These are phyloP conservation scores for Boloria selene DNA, from an alignment of 2,888 invertebrate genomes.

Conservation along the genomic window DNA sequence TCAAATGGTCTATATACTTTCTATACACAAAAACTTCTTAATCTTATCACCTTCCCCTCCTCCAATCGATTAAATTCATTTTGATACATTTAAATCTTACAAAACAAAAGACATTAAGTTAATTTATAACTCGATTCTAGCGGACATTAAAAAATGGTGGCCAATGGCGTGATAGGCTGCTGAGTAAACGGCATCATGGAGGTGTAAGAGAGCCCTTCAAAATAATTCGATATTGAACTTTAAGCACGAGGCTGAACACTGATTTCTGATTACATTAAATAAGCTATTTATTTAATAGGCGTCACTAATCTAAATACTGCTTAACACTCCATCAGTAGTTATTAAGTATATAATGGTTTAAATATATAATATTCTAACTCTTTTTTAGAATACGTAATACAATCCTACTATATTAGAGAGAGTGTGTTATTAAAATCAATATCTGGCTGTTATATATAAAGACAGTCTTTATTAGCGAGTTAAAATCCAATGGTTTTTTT, in stretches of 20 bases:
- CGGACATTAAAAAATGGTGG: slow-evolving; percentile 19
- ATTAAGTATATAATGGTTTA: no score
- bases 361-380: no score
- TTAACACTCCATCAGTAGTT: no score
- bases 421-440: no score
- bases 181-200: slow-evolving; percentile 13
- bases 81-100: not conserved
- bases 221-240: slow-evolving; percentile 8
- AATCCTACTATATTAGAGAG: no score
- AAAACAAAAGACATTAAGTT: slow-evolving; percentile 22
- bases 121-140: slow-evolving; percentile 26
- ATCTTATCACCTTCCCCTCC: not conserved
- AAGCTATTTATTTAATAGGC: slow-evolving; percentile 3
- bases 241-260: not conserved
- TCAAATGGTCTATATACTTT: no score
- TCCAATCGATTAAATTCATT: not conserved
- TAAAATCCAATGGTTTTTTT: no score
- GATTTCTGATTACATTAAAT: not conserved
- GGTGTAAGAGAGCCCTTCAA: not conserved
- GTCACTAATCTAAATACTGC: no score
- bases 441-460: no score
- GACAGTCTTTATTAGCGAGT: no score
- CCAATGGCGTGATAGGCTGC: slow-evolving; percentile 20
- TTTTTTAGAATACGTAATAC: no score
- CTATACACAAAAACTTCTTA: not conserved